phyloP scores from a whole-genome alignment of 1,140 invertebrate genomes.

The Dinoponera quadriceps region DNA sequence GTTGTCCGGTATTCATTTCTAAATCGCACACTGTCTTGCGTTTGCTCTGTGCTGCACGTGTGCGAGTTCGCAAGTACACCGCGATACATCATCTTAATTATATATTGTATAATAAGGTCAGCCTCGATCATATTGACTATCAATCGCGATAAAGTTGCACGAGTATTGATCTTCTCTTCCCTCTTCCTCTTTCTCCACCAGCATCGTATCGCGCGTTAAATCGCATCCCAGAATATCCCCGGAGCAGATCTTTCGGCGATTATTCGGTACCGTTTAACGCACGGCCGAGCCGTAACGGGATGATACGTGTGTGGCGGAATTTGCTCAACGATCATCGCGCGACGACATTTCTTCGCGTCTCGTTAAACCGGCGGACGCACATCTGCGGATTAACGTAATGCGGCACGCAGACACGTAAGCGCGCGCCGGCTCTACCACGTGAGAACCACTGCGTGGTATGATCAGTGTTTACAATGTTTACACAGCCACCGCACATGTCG shows the following conservation, averaged over 20 bases:
- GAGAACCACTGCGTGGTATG: constrained; percentile 70
- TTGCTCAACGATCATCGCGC: constrained; percentile 20
- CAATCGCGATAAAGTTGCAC: neutral
- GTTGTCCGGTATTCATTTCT: neutral
- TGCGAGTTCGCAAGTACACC: neutral
- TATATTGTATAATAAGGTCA: neutral
- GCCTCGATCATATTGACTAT: neutral
- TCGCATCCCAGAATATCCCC: neutral
- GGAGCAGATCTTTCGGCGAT: neutral
- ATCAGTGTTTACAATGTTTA: constrained; percentile 76
- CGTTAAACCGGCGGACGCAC: constrained; percentile 21
- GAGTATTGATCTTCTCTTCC: too few relatives aligned
- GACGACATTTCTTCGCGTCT: constrained; percentile 31
- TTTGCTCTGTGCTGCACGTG: neutral
- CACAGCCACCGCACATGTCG: constrained; percentile 67
- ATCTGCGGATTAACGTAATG: constrained; percentile 49
- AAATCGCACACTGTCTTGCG: neutral
- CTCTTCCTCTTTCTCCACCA: neutral
- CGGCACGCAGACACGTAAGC: neutral
- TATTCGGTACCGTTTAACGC: constrained; percentile 2
- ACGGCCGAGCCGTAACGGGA: neutral
- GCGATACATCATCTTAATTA: neutral
- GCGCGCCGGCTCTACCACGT: neutral
- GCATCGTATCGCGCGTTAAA: neutral
- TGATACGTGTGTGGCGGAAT: neutral